Evolutionary conservation across 2,888 invertebrate genomes (phyloP), one percentile per base, ranked within the genome.

Genomic region (Exephanes ischioxanthus): DNA sequence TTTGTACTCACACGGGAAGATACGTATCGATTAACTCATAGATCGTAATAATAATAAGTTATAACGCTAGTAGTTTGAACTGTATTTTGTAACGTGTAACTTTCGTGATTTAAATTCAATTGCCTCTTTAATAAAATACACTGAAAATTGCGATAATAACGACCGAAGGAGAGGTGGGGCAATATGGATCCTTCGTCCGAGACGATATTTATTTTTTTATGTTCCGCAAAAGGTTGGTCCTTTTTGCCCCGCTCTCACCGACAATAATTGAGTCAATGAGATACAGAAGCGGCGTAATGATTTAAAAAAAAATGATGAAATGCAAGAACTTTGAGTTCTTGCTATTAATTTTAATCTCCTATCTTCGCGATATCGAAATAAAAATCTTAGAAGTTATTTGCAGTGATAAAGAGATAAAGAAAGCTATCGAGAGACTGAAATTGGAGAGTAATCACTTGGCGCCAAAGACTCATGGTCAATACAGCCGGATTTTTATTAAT

Each of bases 51-150:
- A 30, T 63, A 14, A 30, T 30, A 61, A 61, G 63, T 63, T 26
- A 30, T 30, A 30, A 30, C 16, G 11, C 22, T 22, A 5, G 22
- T 26, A 58, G 11, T 26, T 33, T 63, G 0, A 63, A n/a, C 61
- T 63, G 61, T 63, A 63, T 30, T 33, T 30, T 63, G n/a, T 30
- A 14, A 33, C 33, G 33, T 63, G 30, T 33, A 33, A 63, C 63
- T 63, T 33, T 63, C 63, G 33, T 26, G 58, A 58, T 58, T 58
- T 58, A 58, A 26, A 63, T 63, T 63, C 30, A 63, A 63, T 33
- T 16, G 63, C 11, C 26, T 19, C 26, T 58, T 14, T 9, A 33
- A 63, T 63, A 63, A 63, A 33, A 33, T 61, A 22, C 9, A 2
- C 22, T 0, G 22, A 55, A 55, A 9, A 22, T 9, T 22, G 55